Evolutionary conservation across 2,797 vertebrate genomes (phyloP).

Genomic region (Scleropages formosus): DNA sequence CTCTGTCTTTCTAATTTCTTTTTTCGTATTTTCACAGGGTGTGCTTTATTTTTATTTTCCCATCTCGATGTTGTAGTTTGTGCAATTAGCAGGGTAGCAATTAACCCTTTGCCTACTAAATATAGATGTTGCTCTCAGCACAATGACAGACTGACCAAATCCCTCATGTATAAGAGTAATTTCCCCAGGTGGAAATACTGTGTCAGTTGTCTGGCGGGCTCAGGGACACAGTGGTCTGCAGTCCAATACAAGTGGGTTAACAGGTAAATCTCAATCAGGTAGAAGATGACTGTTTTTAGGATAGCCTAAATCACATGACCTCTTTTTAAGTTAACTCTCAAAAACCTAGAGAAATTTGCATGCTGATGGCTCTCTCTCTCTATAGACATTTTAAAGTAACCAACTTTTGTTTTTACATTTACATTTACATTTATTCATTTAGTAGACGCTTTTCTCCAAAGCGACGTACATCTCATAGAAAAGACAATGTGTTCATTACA

Average conservation of each 20-base stretch:
- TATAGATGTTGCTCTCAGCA: conserved; percentile 65
- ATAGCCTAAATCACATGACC: not conserved
- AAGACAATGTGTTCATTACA: no score
- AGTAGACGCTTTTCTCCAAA: no score
- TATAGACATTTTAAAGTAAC: not conserved
- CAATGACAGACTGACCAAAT: conserved; percentile 61
- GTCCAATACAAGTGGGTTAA: not conserved
- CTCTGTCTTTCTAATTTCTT: conserved; percentile 61
- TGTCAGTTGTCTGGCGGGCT: not conserved
- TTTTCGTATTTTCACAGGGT: conserved; percentile 54
- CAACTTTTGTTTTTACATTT: no score
- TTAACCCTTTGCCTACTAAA: conserved; percentile 66
- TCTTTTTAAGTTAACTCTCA: not conserved
- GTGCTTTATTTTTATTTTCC: conserved; percentile 58
- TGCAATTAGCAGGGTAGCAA: conserved; percentile 60
- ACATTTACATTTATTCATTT: no score
- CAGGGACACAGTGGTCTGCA: not conserved
- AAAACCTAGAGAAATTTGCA: not conserved
- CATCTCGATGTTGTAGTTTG: conserved; percentile 61
- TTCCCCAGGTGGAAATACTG: conserved; percentile 25
- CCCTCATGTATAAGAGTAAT: conserved; percentile 61
- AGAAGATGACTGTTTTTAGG: not conserved
- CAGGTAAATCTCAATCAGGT: not conserved
- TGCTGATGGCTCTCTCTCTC: no score
- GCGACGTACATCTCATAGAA: no score